These are phyloP conservation scores for Acanthoscelides obtectus DNA, from an alignment of 2,888 invertebrate species.

Conservation along the genomic window DNA sequence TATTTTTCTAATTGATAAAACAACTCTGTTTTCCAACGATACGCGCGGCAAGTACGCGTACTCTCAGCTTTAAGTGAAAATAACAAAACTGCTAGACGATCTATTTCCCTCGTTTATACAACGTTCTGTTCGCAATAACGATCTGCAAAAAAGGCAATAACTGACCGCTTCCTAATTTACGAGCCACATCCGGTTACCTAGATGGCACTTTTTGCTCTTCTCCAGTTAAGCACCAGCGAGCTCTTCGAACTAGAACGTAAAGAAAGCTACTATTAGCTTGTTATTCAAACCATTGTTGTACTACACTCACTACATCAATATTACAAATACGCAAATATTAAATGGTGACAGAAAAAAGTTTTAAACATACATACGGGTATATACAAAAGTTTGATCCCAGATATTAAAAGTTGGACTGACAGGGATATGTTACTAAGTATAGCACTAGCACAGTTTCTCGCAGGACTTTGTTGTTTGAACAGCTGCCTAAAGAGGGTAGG, in stretches of 20 bases:
- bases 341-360: too few relatives aligned
- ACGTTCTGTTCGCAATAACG: constrained; percentile 9
- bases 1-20: not conserved
- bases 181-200: constrained; percentile 35
- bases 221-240: not conserved
- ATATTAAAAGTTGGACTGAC: too few relatives aligned
- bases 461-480: too few relatives aligned
- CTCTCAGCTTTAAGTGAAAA: not conserved
- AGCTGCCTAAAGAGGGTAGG: too few relatives aligned
- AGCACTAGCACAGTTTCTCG: too few relatives aligned
- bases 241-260: not conserved
- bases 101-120: not conserved
- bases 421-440: too few relatives aligned
- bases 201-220: constrained; percentile 24
- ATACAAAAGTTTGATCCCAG: too few relatives aligned
- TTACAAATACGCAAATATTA: too few relatives aligned
- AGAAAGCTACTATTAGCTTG: too few relatives aligned
- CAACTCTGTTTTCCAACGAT: not conserved
- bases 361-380: too few relatives aligned
- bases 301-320: too few relatives aligned
- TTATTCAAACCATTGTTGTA: too few relatives aligned
- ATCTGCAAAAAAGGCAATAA: constrained; percentile 34
- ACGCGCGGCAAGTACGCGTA: not conserved
- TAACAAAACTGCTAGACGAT: not conserved
- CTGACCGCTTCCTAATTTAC: constrained; percentile 35